These are phyloP conservation scores for Parambassis ranga DNA, from an alignment of 2,797 vertebrate genomes.

Conservation along the genomic window DNA sequence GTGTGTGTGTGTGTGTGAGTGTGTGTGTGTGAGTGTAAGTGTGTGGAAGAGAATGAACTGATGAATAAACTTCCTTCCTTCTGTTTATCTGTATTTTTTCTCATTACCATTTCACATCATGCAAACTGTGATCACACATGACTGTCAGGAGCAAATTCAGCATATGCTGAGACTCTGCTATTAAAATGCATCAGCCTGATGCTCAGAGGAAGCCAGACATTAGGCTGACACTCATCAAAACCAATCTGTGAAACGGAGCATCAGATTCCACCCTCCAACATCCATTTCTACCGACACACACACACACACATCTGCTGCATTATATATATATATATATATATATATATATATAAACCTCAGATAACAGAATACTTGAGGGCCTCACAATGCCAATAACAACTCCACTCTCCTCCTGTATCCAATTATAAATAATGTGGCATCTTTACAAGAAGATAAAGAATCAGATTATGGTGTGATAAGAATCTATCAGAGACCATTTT, in stretches of 20 bases:
- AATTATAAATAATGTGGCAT: slow-evolving; percentile 52
- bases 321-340: too few species aligned
- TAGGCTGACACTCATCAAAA: slow-evolving; percentile 42
- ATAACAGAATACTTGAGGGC: slow-evolving; percentile 54
- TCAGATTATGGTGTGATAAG: slow-evolving; percentile 24
- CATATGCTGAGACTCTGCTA: slow-evolving; percentile 29
- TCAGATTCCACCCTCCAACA: slow-evolving; percentile 31
- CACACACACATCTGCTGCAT: slow-evolving; percentile 20
- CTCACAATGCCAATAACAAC: slow-evolving; percentile 58
- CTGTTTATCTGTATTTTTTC: background rate
- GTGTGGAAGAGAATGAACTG: background rate
- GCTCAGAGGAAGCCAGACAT: slow-evolving; percentile 22
- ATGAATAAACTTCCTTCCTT: background rate
- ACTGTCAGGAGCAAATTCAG: slow-evolving; percentile 34
- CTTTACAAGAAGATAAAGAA: slow-evolving; percentile 46
- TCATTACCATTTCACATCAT: slow-evolving; percentile 13
- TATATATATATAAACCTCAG: too few species aligned
- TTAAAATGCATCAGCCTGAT: slow-evolving; percentile 32
- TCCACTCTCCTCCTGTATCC: slow-evolving; percentile 33
- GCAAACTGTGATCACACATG: slow-evolving; percentile 33
- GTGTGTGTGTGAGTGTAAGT: background rate
- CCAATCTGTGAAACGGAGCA: slow-evolving; percentile 35
- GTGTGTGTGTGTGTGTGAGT: too few species aligned
- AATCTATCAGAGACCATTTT: slow-evolving; percentile 46
- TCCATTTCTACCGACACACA: slow-evolving; percentile 31